Conservation (phyloP, 1,140 invertebrate species). For the Tyrophagus putrescentiae region DNA sequence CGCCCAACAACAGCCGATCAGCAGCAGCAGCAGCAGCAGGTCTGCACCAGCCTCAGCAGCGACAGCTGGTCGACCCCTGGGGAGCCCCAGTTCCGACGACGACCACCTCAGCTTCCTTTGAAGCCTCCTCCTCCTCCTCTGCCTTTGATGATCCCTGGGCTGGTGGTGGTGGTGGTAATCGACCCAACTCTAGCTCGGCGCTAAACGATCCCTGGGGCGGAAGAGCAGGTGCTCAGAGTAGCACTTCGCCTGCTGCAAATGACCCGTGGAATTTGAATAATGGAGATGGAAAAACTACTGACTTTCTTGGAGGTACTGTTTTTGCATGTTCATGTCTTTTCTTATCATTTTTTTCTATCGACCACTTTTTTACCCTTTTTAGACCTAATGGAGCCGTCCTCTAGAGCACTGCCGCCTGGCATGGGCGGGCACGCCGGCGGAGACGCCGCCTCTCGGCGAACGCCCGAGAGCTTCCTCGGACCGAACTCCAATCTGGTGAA, state of each 20-base stretch:
- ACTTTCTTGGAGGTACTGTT: neutral
- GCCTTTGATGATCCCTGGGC: slow-evolving; percentile 22
- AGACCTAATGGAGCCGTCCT: neutral
- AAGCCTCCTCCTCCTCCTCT: too few relatives aligned
- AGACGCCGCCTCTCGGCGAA: slow-evolving; percentile 46
- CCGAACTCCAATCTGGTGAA: slow-evolving; percentile 86
- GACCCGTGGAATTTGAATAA: slow-evolving; percentile 14
- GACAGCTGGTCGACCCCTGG: slow-evolving; percentile 12
- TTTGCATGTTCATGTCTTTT: neutral
- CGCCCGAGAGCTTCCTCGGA: slow-evolving; percentile 77
- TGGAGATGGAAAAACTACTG: neutral
- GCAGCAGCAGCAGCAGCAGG: neutral
- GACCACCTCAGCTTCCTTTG: neutral
- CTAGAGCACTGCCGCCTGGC: neutral
- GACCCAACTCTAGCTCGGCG: neutral
- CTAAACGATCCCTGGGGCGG: neutral
- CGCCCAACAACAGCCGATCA: neutral
- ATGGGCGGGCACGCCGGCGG: neutral
- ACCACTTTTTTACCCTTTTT: slow-evolving; percentile 6
- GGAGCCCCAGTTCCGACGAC: neutral
- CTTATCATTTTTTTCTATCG: neutral
- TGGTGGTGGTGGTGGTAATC: neutral
- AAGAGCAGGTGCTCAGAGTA: neutral
- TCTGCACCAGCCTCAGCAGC: neutral
- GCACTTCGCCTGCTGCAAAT: neutral